These are phyloP conservation scores for Megalonaias nervosa DNA, from an alignment of 1,140 invertebrate genomes.

Conservation along the genomic window DNA sequence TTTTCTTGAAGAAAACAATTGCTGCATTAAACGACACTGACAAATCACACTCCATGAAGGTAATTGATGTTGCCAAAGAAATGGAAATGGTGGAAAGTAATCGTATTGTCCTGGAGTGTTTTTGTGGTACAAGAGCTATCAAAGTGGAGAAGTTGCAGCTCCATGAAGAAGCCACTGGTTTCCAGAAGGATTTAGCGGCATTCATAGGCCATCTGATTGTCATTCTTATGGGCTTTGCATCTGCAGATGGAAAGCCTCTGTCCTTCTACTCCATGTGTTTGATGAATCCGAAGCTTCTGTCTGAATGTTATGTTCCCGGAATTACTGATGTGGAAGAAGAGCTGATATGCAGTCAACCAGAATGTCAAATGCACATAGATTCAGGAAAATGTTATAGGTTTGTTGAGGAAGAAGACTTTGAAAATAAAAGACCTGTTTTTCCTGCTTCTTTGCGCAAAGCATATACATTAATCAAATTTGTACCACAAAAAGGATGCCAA, in stretches of 20 bases:
- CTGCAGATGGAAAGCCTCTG: background rate
- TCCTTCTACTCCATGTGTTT: conserved; percentile 2
- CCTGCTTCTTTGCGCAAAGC: no score
- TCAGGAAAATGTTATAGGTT: background rate
- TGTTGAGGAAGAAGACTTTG: background rate
- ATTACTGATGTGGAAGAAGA: background rate
- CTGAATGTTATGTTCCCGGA: background rate
- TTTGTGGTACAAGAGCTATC: conserved; percentile 9
- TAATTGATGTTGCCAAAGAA: no score
- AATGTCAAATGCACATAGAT: background rate
- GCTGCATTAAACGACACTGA: no score
- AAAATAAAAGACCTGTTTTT: background rate
- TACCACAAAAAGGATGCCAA: conserved; percentile 9
- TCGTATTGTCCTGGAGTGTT: no score
- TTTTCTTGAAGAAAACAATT: no score
- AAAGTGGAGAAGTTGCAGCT: background rate
- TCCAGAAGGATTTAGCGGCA: conserved; percentile 10
- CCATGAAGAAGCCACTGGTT: conserved; percentile 1
- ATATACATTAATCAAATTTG: background rate
- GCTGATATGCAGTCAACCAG: no score
- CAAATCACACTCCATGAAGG: no score
- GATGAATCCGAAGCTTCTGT: background rate
- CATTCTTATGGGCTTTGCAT: background rate
- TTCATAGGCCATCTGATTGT: conserved; percentile 3
- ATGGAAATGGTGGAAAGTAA: no score